phyloP scores from a whole-genome alignment of 2,113 vertebrate genomes.

The Australoheros scitulus region DNA sequence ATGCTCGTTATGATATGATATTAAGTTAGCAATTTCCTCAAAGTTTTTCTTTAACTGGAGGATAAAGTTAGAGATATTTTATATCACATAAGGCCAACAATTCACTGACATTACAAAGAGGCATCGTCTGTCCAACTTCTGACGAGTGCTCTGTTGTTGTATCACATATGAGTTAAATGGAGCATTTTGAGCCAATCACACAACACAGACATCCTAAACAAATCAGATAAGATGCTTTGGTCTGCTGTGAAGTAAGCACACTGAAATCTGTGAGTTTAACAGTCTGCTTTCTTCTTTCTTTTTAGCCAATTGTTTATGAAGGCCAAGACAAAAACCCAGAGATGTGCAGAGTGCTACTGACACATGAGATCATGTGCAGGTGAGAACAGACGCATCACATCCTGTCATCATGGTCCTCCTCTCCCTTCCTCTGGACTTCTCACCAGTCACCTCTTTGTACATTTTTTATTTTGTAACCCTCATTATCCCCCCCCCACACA shows the following conservation, averaged over 20 bases:
- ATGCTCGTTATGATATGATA: background rate
- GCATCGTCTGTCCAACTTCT: background rate
- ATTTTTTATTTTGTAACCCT: slow-evolving; percentile 57
- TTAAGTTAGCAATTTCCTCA: background rate
- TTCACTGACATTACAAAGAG: background rate
- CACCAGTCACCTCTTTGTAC: slow-evolving; percentile 44
- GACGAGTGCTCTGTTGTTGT: background rate
- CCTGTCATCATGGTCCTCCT: background rate
- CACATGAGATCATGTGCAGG: slow-evolving; percentile 99
- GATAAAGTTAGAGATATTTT: background rate
- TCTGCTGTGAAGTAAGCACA: background rate
- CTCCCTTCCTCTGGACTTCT: background rate
- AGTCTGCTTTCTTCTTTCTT: background rate
- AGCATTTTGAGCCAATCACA: background rate
- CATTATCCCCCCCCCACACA: slow-evolving; percentile 43
- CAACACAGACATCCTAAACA: background rate
- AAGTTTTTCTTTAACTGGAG: background rate
- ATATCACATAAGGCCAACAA: background rate
- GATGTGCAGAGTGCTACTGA: slow-evolving; percentile 98
- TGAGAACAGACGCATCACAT: slow-evolving; percentile 71
- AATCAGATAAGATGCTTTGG: background rate
- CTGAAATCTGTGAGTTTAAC: slow-evolving; percentile 17
- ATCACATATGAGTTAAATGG: background rate
- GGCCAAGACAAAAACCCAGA: slow-evolving; percentile 99
- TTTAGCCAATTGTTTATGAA: slow-evolving; percentile 95